phyloP scores from a whole-genome alignment of 2,113 vertebrate species.

The Psophia crepitans region DNA sequence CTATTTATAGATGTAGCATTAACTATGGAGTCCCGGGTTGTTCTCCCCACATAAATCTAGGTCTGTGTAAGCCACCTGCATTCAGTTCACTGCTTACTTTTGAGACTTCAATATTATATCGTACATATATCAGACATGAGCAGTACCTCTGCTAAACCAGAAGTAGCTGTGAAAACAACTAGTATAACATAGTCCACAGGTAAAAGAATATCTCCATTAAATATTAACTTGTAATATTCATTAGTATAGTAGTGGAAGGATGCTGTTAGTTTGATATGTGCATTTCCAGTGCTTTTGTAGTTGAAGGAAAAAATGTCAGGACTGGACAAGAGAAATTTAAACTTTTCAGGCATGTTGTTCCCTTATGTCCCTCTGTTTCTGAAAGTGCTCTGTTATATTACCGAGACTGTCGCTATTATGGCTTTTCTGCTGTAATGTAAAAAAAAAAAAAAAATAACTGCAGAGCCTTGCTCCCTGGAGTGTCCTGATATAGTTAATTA shows the following conservation, averaged over 20 bases:
- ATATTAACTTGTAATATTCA: constrained; percentile 26
- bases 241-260: neutral
- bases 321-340: neutral
- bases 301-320: neutral
- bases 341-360: neutral
- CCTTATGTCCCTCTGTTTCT: neutral
- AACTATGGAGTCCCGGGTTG: neutral
- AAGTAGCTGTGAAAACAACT: neutral
- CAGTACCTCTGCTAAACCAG: neutral
- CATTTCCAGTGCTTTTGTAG: neutral
- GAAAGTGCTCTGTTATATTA: neutral
- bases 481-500: neutral
- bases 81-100: neutral
- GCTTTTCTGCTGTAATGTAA: neutral
- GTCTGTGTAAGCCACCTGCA: neutral
- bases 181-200: neutral
- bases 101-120: neutral
- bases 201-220: constrained; percentile 20
- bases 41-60: neutral
- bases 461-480: neutral
- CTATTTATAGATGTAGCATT: neutral
- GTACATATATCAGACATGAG: neutral
- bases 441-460: neutral
- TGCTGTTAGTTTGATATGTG: neutral
- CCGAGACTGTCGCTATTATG: neutral